These are phyloP conservation scores for Dermatophagoides farinae DNA, from an alignment of 1,140 invertebrate genomes.

Conservation along the genomic window DNA sequence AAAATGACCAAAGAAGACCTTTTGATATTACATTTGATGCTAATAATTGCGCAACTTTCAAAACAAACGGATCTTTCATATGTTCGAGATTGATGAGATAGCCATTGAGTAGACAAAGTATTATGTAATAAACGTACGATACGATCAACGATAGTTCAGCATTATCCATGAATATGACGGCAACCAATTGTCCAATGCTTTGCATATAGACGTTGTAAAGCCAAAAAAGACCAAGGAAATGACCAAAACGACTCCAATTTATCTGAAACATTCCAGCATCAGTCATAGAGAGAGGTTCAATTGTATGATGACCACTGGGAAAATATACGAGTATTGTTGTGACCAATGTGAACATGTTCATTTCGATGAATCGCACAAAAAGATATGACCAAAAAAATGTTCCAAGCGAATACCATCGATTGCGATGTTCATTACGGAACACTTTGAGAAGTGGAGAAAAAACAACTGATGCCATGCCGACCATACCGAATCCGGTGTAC, in stretches of 20 bases:
- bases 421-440: constrained; percentile 6
- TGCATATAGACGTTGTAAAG: neutral
- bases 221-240: neutral
- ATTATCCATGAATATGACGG: neutral
- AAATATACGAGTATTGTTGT: neutral
- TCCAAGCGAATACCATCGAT: neutral
- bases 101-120: neutral
- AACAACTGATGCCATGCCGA: neutral
- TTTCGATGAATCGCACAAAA: neutral
- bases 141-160: neutral
- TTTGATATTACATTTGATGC: neutral
- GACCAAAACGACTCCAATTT: neutral
- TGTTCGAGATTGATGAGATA: neutral
- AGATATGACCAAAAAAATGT: neutral
- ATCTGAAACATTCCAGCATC: neutral
- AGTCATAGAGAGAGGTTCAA: neutral
- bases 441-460: neutral
- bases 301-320: neutral
- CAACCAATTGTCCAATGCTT: constrained; percentile 1
- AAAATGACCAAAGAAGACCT: neutral
- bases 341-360: neutral
- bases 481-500: neutral
- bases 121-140: neutral
- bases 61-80: neutral
- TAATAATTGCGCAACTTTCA: neutral